Evolutionary conservation across 2,113 vertebrate genomes (phyloP).

Genomic region (Nothoprocta perdicaria): DNA sequence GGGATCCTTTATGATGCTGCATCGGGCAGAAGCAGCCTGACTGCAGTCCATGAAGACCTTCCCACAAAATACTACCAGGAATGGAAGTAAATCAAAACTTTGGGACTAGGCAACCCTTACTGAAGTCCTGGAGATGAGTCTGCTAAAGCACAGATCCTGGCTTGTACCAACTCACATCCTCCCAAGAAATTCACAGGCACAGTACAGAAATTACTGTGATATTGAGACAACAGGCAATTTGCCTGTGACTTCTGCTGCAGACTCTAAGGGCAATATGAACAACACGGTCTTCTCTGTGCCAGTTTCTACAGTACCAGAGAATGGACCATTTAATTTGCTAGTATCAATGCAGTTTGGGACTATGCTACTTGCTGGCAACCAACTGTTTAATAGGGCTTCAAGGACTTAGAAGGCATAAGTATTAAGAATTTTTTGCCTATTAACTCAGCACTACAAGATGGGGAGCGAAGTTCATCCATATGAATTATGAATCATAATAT

Average conservation of each 20-base stretch:
- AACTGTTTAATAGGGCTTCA: rapidly evolving
- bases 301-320: rapidly evolving
- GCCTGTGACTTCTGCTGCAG: neutral
- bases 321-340: neutral
- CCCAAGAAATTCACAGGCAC: too few species aligned
- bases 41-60: too few species aligned
- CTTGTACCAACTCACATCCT: too few species aligned
- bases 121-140: neutral
- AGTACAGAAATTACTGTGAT: too few species aligned
- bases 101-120: neutral
- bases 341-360: rapidly evolving
- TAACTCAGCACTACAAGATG: neutral
- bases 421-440: neutral
- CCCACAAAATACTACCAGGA: too few species aligned
- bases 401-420: neutral
- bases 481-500: neutral
- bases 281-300: rapidly evolving
- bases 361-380: neutral
- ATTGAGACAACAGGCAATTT: too few species aligned
- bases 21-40: neutral
- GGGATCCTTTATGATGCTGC: neutral
- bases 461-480: neutral
- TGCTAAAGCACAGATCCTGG: neutral
- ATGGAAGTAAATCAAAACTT: neutral
- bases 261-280: neutral